Evolutionary conservation across 2,888 invertebrate species (phyloP).

Genomic region (Apotomis betuletana): DNA sequence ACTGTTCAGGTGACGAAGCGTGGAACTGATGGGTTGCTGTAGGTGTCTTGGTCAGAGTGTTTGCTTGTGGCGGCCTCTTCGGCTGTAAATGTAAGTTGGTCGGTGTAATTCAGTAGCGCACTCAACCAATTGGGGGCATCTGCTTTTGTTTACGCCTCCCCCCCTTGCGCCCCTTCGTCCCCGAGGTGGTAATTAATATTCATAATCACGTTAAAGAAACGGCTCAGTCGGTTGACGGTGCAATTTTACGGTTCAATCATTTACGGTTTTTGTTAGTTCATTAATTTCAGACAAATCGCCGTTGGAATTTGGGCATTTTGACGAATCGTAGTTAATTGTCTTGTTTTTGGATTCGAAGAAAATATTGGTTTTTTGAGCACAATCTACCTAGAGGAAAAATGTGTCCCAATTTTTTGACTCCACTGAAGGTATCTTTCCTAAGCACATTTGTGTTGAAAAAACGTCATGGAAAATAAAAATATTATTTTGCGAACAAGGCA

Average conservation of each 20-base stretch:
- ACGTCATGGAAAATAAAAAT: no score
- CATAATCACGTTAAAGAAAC: constrained; percentile 65
- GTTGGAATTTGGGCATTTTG: neutral
- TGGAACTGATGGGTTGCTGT: neutral
- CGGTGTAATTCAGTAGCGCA: constrained; percentile 44
- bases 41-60: neutral
- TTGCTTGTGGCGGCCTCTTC: constrained; percentile 5
- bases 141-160: constrained; percentile 57
- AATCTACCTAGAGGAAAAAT: no score
- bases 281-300: constrained; percentile 26
- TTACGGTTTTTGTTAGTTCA: constrained; percentile 19
- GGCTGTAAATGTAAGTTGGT: constrained; percentile 32
- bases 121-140: constrained; percentile 63
- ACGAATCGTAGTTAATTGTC: no score
- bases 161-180: neutral
- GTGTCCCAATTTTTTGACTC: no score
- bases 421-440: no score
- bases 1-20: constrained; percentile 11
- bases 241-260: constrained; percentile 39
- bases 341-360: no score
- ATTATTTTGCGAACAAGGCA: no score
- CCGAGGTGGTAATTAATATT: constrained; percentile 61
- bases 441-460: no score
- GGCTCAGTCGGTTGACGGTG: constrained; percentile 43
- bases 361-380: no score